A percentile compares a stretch with the other conserved stretches of the same genome.
phyloP scores from a whole-genome alignment of 2,797 vertebrate genomes.

The Sebastiscus albofasciatus region DNA sequence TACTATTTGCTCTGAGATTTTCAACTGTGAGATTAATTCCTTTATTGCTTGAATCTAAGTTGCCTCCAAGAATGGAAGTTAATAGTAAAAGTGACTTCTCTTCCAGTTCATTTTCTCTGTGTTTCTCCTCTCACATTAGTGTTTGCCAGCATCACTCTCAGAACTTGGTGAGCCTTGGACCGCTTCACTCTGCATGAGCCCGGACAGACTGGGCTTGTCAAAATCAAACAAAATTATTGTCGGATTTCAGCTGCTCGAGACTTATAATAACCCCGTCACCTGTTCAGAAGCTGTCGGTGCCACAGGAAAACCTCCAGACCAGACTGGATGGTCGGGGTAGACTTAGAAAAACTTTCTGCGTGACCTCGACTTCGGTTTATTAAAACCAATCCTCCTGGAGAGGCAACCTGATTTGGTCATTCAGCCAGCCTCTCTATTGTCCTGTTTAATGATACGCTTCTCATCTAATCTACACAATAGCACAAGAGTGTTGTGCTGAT shows the following conservation, averaged over 20 bases:
- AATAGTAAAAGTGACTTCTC: slow-evolving; percentile 14
- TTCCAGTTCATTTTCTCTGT: slow-evolving; percentile 16
- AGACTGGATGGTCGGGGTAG: neutral
- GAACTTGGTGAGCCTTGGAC: slow-evolving; percentile 50
- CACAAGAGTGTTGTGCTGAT: slow-evolving; percentile 70
- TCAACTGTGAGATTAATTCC: neutral
- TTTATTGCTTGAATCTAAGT: neutral
- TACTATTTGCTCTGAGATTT: neutral
- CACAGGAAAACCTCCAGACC: slow-evolving; percentile 8
- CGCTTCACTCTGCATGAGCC: slow-evolving; percentile 32
- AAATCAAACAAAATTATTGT: slow-evolving; percentile 46
- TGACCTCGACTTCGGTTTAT: slow-evolving; percentile 31
- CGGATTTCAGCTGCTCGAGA: slow-evolving; percentile 34
- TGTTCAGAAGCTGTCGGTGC: slow-evolving; percentile 2
- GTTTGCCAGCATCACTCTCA: slow-evolving; percentile 39
- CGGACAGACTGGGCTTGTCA: slow-evolving; percentile 44
- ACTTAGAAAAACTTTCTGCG: neutral
- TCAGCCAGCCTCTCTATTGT: slow-evolving; percentile 25
- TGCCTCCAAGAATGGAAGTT: neutral
- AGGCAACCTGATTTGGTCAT: slow-evolving; percentile 37
- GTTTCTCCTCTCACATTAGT: neutral
- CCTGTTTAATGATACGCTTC: slow-evolving; percentile 54
- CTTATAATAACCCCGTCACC: slow-evolving; percentile 23
- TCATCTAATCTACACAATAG: slow-evolving; percentile 64
- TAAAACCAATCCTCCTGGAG: slow-evolving; percentile 24